phyloP scores from a whole-genome alignment of 2,113 vertebrate species.

The Pygoscelis adeliae region DNA sequence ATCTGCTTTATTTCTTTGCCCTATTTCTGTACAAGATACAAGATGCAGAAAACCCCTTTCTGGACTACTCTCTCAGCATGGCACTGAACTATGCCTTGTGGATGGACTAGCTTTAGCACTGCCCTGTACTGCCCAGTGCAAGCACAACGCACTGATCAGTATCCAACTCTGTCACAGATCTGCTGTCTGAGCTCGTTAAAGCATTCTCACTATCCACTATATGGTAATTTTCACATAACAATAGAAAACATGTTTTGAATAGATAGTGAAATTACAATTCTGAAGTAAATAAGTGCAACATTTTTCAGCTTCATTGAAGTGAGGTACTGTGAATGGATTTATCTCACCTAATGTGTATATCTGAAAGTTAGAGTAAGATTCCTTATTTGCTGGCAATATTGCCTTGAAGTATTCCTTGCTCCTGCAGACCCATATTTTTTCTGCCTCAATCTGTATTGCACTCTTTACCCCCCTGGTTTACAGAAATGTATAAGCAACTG shows the following conservation, averaged over 20 bases:
- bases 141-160: neutral
- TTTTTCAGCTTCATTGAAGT: neutral
- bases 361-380: neutral
- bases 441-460: neutral
- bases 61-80: neutral
- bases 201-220: neutral
- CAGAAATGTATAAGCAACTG: neutral
- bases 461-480: neutral
- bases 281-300: neutral
- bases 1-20: neutral
- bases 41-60: neutral
- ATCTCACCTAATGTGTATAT: neutral
- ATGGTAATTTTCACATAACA: neutral
- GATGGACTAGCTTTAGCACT: neutral
- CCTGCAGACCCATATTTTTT: neutral
- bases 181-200: neutral
- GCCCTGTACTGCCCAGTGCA: neutral
- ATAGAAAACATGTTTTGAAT: neutral
- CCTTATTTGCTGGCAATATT: neutral
- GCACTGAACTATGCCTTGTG: neutral
- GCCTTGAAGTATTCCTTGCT: neutral
- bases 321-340: neutral
- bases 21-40: neutral
- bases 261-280: neutral
- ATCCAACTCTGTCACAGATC: neutral